Conservation (phyloP, 2,113 vertebrate genomes). For the Anhinga anhinga region DNA sequence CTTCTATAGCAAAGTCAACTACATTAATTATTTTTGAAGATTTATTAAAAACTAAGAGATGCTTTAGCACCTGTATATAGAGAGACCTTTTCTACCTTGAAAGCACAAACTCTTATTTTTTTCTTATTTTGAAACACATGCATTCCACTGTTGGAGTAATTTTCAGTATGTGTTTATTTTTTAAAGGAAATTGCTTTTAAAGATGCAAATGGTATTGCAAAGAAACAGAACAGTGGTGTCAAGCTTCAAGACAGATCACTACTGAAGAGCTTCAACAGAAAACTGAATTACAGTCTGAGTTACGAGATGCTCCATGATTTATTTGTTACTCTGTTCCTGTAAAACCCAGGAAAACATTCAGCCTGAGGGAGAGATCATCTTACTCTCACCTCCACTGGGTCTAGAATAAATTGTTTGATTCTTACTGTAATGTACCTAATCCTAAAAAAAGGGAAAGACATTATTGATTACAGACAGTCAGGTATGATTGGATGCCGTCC, state of each 20-base stretch:
- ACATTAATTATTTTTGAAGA: background rate
- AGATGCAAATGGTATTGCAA: background rate
- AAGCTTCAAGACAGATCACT: background rate
- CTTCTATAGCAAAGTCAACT: background rate
- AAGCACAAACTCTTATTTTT: background rate
- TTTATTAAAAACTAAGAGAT: background rate
- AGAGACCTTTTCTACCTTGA: background rate
- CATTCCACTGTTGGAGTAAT: background rate
- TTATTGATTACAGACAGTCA: background rate
- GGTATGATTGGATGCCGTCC: background rate
- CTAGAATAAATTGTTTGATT: background rate
- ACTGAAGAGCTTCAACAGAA: background rate
- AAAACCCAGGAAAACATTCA: constrained; percentile 15
- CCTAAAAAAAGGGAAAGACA: background rate
- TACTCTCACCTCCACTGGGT: background rate
- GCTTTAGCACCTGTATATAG: background rate
- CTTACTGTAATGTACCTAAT: background rate
- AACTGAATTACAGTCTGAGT: constrained; percentile 26
- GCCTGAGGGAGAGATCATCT: background rate
- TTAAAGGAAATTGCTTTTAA: background rate
- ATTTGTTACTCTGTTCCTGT: background rate
- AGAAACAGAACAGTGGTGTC: background rate
- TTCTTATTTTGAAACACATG: background rate
- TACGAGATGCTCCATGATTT: background rate
- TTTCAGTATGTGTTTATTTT: background rate